Evolutionary conservation across 2,888 invertebrate species (phyloP).

Genomic region (Oxyscelio sp.): DNA sequence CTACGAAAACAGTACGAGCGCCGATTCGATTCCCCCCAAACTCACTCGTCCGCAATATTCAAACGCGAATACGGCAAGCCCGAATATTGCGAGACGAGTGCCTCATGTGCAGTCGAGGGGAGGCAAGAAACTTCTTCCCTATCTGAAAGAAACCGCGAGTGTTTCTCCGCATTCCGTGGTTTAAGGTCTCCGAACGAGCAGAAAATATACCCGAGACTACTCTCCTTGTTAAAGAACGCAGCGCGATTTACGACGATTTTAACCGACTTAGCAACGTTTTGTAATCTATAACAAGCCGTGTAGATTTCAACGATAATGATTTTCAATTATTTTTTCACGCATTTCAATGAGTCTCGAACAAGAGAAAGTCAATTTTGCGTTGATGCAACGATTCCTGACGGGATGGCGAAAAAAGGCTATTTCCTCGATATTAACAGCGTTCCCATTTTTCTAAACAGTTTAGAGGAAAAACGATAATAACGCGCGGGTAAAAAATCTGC

Average conservation of each 20-base stretch:
- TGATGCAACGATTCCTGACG: slow-evolving; percentile 29
- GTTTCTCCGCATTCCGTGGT: no score
- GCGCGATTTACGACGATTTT: slow-evolving; percentile 73
- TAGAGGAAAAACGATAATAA: no score
- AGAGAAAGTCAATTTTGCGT: slow-evolving; percentile 65
- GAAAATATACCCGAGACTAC: slow-evolving; percentile 72
- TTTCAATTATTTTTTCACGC: slow-evolving; percentile 64
- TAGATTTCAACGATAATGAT: slow-evolving; percentile 68
- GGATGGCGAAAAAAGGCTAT: slow-evolving; percentile 11
- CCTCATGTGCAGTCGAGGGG: no score
- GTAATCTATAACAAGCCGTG: slow-evolving; percentile 69
- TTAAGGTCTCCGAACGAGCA: no score
- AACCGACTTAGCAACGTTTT: slow-evolving; percentile 76
- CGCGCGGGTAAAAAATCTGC: no score
- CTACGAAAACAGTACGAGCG: no score
- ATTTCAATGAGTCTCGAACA: slow-evolving; percentile 60
- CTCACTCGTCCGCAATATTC: no score
- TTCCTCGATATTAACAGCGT: slow-evolving; percentile 9
- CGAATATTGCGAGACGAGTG: no score
- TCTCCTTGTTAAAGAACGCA: slow-evolving; percentile 77
- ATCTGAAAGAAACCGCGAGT: no score
- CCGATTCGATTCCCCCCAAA: no score
- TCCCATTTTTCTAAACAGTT: slow-evolving; percentile 7
- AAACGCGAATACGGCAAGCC: no score
- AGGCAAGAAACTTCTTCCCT: no score